Conservation (phyloP, 2,888 invertebrate species). For the Melanchra persicariae region DNA sequence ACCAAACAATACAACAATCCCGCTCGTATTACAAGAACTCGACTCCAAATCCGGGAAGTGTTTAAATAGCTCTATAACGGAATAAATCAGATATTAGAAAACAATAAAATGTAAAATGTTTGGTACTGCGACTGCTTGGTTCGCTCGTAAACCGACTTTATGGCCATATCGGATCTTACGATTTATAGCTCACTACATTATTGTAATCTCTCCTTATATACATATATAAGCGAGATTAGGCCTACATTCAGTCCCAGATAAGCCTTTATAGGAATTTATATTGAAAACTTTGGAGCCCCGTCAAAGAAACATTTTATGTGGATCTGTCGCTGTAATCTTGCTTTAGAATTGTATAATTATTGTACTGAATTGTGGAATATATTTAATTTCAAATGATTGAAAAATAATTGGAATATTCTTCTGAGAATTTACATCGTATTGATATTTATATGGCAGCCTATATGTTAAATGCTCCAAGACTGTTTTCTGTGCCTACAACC, state of each 20-base stretch:
- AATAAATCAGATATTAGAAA: constrained; percentile 61
- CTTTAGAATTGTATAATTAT: constrained; percentile 48
- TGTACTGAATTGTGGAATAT: constrained; percentile 14
- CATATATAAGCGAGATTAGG: constrained; percentile 50
- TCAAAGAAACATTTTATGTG: constrained; percentile 51
- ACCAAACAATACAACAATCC: constrained; percentile 37
- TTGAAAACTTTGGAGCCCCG: constrained; percentile 58
- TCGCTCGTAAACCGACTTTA: constrained; percentile 65
- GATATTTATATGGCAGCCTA: not conserved
- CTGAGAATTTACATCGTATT: not conserved
- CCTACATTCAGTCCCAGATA: constrained; percentile 49
- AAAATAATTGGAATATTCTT: not conserved
- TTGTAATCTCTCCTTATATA: constrained; percentile 61
- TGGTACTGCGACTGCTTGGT: constrained; percentile 45
- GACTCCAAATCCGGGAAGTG: constrained; percentile 38
- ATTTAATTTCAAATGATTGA: not conserved
- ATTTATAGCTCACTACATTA: constrained; percentile 68
- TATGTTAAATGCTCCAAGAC: not conserved
- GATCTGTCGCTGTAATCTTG: constrained; percentile 39
- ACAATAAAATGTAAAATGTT: constrained; percentile 62
- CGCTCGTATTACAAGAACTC: constrained; percentile 28
- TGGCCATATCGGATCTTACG: constrained; percentile 64
- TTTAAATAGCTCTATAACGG: constrained; percentile 38
- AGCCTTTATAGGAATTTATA: constrained; percentile 59
- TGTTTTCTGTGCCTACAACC: not conserved